Evolutionary conservation across 2,888 invertebrate species (phyloP).

Genomic region (Neocrepidodera transversa): DNA sequence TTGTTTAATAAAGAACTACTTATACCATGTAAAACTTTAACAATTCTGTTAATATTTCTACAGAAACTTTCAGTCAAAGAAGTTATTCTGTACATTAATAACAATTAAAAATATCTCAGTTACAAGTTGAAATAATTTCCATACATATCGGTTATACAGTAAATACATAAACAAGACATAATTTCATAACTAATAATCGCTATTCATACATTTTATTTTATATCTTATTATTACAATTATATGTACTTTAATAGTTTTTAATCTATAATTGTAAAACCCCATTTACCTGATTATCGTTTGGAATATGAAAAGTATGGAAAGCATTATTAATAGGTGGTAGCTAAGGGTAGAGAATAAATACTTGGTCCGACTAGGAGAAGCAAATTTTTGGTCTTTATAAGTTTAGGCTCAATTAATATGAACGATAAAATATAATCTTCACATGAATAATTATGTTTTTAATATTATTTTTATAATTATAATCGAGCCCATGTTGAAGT

Average conservation of each 20-base stretch:
- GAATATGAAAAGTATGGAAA: conserved; percentile 43
- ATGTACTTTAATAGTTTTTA: not conserved
- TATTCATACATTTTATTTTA: not conserved
- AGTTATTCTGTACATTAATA: conserved; percentile 41
- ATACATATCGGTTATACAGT: conserved; percentile 5
- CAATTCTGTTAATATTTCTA: conserved; percentile 48
- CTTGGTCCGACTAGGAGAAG: conserved; percentile 39
- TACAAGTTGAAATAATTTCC: not conserved
- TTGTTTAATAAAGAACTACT: conserved; percentile 48
- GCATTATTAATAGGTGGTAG: conserved; percentile 23
- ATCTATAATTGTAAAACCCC: conserved; percentile 6
- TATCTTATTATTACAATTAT: not conserved
- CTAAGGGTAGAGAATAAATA: conserved; percentile 19
- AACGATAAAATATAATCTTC: too few species aligned
- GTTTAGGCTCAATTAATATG: too few species aligned
- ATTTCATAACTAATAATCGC: too few species aligned
- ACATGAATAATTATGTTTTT: too few species aligned
- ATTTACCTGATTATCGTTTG: conserved; percentile 24
- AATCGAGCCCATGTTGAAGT: not conserved
- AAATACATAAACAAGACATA: not conserved
- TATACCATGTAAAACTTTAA: conserved; percentile 53
- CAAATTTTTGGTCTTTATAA: conserved; percentile 21
- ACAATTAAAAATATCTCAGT: conserved; percentile 26
- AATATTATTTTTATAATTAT: not conserved
- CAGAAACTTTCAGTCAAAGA: conserved; percentile 45